Evolutionary conservation across 2,113 vertebrate genomes (phyloP).

Genomic region (Oreochromis niloticus): DNA sequence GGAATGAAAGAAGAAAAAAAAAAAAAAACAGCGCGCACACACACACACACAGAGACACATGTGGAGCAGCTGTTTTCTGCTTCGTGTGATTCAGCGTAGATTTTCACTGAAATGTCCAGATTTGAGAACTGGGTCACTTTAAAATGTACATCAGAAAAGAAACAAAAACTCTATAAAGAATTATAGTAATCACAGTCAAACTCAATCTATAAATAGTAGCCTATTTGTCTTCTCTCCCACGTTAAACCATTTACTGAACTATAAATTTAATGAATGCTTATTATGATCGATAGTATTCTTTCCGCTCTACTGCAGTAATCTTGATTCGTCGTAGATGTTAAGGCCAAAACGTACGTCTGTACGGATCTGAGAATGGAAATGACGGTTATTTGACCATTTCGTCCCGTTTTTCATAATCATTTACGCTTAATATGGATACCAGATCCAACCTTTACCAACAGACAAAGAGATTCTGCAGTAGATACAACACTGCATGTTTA

Average conservation of each 20-base stretch:
- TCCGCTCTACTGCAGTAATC: constrained; percentile 20
- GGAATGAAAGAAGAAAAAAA: not conserved
- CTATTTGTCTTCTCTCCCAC: constrained; percentile 47
- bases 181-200: constrained; percentile 53
- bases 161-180: not conserved
- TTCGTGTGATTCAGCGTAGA: not conserved
- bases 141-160: constrained; percentile 22
- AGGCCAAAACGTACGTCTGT: constrained; percentile 22
- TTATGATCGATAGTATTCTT: constrained; percentile 30
- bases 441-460: constrained; percentile 55
- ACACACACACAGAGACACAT: not conserved
- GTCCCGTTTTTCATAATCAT: constrained; percentile 17
- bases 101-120: constrained; percentile 21
- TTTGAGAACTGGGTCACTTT: constrained; percentile 57
- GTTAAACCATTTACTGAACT: constrained; percentile 32
- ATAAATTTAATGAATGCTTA: constrained; percentile 13
- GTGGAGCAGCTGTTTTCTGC: not conserved
- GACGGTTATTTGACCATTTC: constrained; percentile 36
- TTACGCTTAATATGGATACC: constrained; percentile 46
- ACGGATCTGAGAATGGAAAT: constrained; percentile 38
- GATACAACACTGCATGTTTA: constrained; percentile 50
- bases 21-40: not conserved
- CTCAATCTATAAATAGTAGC: constrained; percentile 56
- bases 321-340: constrained; percentile 30
- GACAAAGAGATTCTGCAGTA: constrained; percentile 48